Evolutionary conservation across 2,113 vertebrate genomes (phyloP), one percentile per base, ranked within the genome.

Genomic region (Tetrax tetrax): DNA sequence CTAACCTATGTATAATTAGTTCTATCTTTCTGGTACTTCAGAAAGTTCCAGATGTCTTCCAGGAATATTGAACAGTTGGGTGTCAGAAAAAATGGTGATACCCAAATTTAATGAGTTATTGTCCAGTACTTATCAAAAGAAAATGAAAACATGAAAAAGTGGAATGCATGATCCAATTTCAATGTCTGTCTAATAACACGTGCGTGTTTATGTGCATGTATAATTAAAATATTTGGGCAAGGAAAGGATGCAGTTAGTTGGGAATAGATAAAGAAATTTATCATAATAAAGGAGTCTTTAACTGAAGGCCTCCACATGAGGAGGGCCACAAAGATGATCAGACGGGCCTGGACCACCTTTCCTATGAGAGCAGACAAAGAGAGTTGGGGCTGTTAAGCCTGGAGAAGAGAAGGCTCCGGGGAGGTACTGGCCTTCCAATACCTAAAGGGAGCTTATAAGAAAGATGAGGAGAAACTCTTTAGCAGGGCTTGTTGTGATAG

Each of bases 121-220:
- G 27, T 59, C n/a, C 51, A 54, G 21, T 35, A 35, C 7, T 56
- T 14, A 37, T 51, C 24, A 87, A 31, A 45, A 91, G 25, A 82
- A 87, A 77, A 78, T 23, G 4, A 74, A 59, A 87, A 57, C n/a
- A 51, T 20, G 47, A 16, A 84, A 12, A 75, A 64, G 14, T 12
- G 9, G 37, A 70, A 19, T 35, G 22, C 25, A 61, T 22, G 31
- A 61, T 14, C 13, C 56, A 50, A 8, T 74, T 81, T 48, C n/a
- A 74, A 47, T 0, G 2, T 21, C 38, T 65, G 24, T n/a, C 31
- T 71, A 71, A 16, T 29, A 59, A 76, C 3, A 11, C 0, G 0
- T 9, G 27, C 27, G 20, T 29, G 20, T 22, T 87, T 31, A n/a
- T 20, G 21, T 17, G 25, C 28, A 66, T 6, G 4, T 69, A 47